Evolutionary conservation across 2,888 invertebrate species (phyloP), one percentile per base, ranked within the genome.

Genomic region (Synergus itoensis): DNA sequence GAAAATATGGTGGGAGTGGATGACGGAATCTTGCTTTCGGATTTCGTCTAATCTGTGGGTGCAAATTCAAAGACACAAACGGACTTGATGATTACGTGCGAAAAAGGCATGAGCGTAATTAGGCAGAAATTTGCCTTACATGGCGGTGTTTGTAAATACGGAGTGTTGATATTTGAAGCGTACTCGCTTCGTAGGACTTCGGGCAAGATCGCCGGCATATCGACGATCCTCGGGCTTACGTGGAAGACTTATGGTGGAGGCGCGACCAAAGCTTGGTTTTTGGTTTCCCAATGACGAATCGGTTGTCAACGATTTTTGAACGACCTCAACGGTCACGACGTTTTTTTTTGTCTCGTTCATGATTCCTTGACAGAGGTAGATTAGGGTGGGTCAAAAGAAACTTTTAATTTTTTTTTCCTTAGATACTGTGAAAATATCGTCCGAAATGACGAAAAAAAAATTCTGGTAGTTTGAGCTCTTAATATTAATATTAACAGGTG

Each of bases 141-240:
- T 88, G 90, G 89, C 84, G 84, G 88, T 91, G 90, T 91, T 91
- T 91, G 90, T 91, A 91, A 91, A 91, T 91, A 91, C 83, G 80
- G 83, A 82, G 83, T 84, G 86, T 86, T 87, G 87, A 86, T 87
- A 80, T 80, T 83, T 77, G 76, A 81, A 78, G 77, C 79, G 76
- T 14, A 45, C 36, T 65, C 73, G 76, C 79, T 87, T 89, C 89
- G 90, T 82, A 83, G 78, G 80, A 73, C 85, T 88, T 90, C 89
- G 90, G 88, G 79, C 69, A 85, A 77, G 84, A 82, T 89, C 90
- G 89, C 73, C 82, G 63, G 76, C 77, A 21, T 21, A 60, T 60
- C 18, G 60, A 60, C 21, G 60, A 60, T 60, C 60, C 21, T 21
- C 60, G 79, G 83, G 78, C 83, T 85, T 87, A 87, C 87, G 87